Base-by-base conservation (phyloP, 2,797 vertebrate genomes). In the Hydrocynus forskahlii region DNA sequence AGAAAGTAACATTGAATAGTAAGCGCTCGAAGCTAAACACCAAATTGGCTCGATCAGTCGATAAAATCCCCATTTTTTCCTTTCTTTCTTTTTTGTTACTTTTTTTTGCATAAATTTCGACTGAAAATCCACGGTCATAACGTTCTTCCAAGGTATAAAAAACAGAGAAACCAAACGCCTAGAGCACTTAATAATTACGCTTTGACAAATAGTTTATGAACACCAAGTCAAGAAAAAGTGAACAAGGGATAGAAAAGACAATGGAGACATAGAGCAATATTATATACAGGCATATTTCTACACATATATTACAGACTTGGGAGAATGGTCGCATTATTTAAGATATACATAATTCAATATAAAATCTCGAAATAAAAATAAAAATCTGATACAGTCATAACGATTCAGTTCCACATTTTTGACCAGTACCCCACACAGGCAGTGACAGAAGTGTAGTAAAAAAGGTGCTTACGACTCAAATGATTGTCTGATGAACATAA, bases 261-360 rank as follows among this genome's bases (percentile, higher is more conserved):
- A 90, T 89, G 89, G 80, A 92, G 91, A 89, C 89, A 90, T 89
- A 93, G 93, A 95, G 95, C 96, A 96, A 94, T 97, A 95, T 97
- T 97, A 98, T 98, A 94, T 98, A 99, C 97, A 99, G 93, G 96
- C 96, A 93, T 94, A 96, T 98, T 97, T 98, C 96, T 98, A 99
- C 97, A 98, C 95, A 96, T 99, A 99, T 99, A 97, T 97, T 99
- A 99, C 98, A 99, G 95, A 97, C 94, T 35, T 96, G 96, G 97
- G 97, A 95, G 95, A 96, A 97, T 96, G 96, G 96, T 96, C 94
- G 95, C 96, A 96, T 97, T 96, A 96, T 97, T 94, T 97, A 96
- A 97, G 97, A 98, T 99, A 98, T 97, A 99, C 97, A 99, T 97
- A 98, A 98, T 99, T 98, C 97, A 98, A 95, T 99, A 98, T 99